Evolutionary conservation across 1,140 invertebrate species (phyloP), one percentile per base, ranked within the genome.

Genomic region (Saccostrea glomerata): DNA sequence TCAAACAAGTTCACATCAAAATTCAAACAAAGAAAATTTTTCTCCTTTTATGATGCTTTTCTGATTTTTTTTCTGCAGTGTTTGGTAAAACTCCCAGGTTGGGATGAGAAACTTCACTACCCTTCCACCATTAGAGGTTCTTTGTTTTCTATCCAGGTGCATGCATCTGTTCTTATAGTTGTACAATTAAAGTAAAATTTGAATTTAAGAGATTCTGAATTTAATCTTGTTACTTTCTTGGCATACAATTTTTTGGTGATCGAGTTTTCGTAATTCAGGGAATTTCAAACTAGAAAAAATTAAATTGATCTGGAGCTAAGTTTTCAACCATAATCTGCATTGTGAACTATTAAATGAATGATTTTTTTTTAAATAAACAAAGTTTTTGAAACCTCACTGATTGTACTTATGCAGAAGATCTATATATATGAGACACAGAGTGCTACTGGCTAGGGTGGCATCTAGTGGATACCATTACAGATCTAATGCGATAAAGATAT

Each of bases 401-500:
- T 47, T 47, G 47, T 47, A 47, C 47, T 47, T 47, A 6, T 47
- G 9, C 47, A 36, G 2, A 36, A 36, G 1, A 36, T 36, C 30
- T 36, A 36, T 47, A 6, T 2, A 47, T 63, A 66, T 66, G 30
- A 36, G 70, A 77, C 11, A 11, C 11, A 25, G 70, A 36, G 12
- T 36, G 70, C 70, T 11, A 77, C 23, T 36, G 70, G 25, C 70
- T 30, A 77, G 30, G 70, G 70, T 77, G 25, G 70, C 30, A 77
- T 77, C 13, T 12, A 77, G 70, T 77, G 70, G 70, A 77, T 77
- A 30, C 30, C 70, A 77, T 77, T 77, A 36, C 70, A 77, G 9
- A 0, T 77, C 15, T 15, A 30, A 77, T 77, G 70, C 15, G 70
- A 77, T 77, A 77, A 77, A 77, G 70, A 77, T 77, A 77, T 77